phyloP scores from a whole-genome alignment of 2,888 invertebrate genomes.

The Rhimphoctona megacephalus region DNA sequence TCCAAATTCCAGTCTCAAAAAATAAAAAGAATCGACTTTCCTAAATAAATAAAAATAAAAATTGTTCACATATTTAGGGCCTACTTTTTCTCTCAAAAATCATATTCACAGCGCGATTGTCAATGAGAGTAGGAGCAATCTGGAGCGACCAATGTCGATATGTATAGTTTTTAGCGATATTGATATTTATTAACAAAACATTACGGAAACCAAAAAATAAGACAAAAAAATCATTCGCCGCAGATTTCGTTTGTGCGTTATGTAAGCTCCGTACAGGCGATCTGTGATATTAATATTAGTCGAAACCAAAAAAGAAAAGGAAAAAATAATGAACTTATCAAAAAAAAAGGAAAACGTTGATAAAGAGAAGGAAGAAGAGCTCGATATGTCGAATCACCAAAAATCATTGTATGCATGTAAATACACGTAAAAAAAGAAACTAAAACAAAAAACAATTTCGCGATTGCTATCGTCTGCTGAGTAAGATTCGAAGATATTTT shows the following conservation, averaged over 20 bases:
- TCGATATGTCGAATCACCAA: constrained; percentile 48
- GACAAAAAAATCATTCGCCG: constrained; percentile 41
- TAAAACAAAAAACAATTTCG: constrained; percentile 15
- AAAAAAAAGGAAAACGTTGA: constrained; percentile 6
- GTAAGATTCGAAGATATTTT: constrained; percentile 55
- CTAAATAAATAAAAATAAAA: background rate
- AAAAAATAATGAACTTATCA: constrained; percentile 29
- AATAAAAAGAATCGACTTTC: background rate
- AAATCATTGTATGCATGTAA: constrained; percentile 61
- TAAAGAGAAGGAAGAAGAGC: constrained; percentile 15
- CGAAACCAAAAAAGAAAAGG: constrained; percentile 55
- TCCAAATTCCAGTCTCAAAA: background rate
- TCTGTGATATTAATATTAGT: constrained; percentile 50
- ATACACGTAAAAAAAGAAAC: constrained; percentile 24
- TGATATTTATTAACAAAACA: constrained; percentile 56
- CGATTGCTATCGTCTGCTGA: constrained; percentile 50
- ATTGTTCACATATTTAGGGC: no score
- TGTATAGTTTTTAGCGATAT: constrained; percentile 57
- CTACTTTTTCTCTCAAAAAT: background rate
- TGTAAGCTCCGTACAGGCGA: constrained; percentile 41
- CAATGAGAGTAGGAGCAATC: background rate
- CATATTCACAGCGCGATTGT: background rate
- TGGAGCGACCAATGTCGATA: constrained; percentile 50
- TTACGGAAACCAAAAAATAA: constrained; percentile 30
- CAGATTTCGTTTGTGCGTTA: constrained; percentile 38